Percentiles rank a stretch among this genome's conserved stretches.
phyloP scores from a whole-genome alignment of 2,113 vertebrate species.

The Mus musculus region DNA sequence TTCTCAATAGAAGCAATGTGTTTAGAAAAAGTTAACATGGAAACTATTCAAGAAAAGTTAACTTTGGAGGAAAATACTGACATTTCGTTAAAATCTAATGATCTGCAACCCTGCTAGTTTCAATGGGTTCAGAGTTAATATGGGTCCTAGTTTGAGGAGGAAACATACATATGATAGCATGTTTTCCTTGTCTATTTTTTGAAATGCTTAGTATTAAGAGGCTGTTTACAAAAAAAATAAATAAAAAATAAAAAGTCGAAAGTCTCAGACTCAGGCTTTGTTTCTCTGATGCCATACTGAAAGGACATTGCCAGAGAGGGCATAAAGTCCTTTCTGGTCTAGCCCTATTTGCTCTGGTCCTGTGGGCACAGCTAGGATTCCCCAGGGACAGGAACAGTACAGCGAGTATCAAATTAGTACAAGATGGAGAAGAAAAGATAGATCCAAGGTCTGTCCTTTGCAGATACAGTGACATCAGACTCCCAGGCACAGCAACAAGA shows the following conservation, averaged over 20 bases:
- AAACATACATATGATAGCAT: neutral
- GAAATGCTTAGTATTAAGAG: neutral
- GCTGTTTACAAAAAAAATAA: neutral
- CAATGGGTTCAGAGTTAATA: neutral
- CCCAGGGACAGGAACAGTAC: neutral
- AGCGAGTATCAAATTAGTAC: conserved; percentile 2
- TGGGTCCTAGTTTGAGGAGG: neutral
- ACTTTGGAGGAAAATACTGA: neutral
- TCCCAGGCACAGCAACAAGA: neutral
- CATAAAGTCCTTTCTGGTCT: neutral
- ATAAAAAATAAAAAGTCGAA: neutral
- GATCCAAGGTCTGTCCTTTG: neutral
- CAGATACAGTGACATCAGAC: conserved; percentile 15
- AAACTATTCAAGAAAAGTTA: conserved; percentile 43
- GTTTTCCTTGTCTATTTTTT: conserved; percentile 39
- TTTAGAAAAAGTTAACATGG: neutral
- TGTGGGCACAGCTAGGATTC: conserved; percentile 43
- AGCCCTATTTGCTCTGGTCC: neutral
- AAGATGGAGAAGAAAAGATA: neutral
- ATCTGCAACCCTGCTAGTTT: neutral
- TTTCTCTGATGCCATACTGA: neutral
- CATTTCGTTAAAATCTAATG: conserved; percentile 19
- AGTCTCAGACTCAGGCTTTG: neutral
- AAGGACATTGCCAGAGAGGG: conserved; percentile 23
- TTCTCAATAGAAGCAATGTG: neutral